Base-by-base conservation (phyloP, 1,140 invertebrate species). In the Aphaenogaster floridana region DNA sequence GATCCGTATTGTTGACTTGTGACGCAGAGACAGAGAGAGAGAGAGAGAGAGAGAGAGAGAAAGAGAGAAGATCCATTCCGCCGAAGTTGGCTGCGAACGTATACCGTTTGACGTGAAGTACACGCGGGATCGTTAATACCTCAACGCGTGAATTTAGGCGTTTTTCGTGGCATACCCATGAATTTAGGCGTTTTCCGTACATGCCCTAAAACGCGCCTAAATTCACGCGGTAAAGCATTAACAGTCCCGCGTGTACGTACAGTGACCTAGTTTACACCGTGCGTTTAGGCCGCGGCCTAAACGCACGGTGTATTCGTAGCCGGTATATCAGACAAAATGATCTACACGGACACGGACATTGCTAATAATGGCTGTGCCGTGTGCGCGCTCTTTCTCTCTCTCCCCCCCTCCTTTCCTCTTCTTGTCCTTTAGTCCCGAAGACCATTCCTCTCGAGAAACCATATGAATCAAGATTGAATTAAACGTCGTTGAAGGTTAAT, bases 401-500 rank as follows among this genome's bases (percentile, higher is more conserved):
- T 6, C 66, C 8, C n/a, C 34, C 54, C n/a, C 2, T 8, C 7
- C 0, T 0, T 8, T 8, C 45, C n/a, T 61, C 54, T 8, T 84
- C 39, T 59, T 59, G 15, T 48, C 2, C 5, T 7, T 59, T 28
- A 17, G 4, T 59, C 9, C 17, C 48, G 15, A 69, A 9, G 36
- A 69, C 4, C 15, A 0, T 15, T 50, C 15, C 28, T 15, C 39
- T 17, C 21, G 45, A 59, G 42, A 21, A 71, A 72, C 17, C 17
- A 2, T 48, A n/a, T 61, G 42, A 76, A 59, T 72, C 11, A 28
- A 59, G 50, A 48, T 61, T 9, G 36, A 76, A 59, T 36, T 15
- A 48, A 50, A 50, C 5, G 34, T 76, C 8, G 13, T n/a, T 15
- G 42, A 28, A 48, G 54, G 5, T 76, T 63, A 84, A 84, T 76